Evolutionary conservation across 2,797 vertebrate genomes (phyloP).

Genomic region (Arnoldichthys spilopterus): DNA sequence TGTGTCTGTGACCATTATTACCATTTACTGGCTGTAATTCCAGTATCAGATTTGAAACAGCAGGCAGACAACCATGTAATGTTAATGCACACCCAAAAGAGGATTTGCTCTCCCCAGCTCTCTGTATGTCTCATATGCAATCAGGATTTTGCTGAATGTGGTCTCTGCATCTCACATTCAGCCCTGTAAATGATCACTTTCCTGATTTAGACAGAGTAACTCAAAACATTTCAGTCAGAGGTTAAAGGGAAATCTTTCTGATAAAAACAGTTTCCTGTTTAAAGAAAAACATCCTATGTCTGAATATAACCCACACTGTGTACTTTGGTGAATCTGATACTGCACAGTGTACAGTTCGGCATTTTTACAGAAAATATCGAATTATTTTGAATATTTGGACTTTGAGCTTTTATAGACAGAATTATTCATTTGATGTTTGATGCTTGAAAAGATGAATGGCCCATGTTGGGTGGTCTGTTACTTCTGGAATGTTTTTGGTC

Average conservation of each 20-base stretch:
- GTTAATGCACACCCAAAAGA: no score
- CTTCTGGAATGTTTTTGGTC: background rate
- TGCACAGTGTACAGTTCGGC: background rate
- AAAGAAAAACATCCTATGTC: slow-evolving; percentile 29
- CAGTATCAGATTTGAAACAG: no score
- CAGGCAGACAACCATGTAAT: no score
- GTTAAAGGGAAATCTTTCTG: slow-evolving; percentile 47
- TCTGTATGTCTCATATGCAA: slow-evolving; percentile 31
- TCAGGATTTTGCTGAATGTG: slow-evolving; percentile 34
- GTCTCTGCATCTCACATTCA: slow-evolving; percentile 10
- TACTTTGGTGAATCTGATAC: slow-evolving; percentile 19
- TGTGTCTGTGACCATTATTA: no score
- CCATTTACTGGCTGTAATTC: no score
- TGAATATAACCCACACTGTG: background rate
- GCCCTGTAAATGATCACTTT: slow-evolving; percentile 39
- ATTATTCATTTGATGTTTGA: background rate
- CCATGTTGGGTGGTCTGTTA: slow-evolving; percentile 11
- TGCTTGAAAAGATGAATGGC: background rate
- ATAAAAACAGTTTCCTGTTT: slow-evolving; percentile 44
- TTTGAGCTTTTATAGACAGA: background rate
- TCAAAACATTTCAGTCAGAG: slow-evolving; percentile 35
- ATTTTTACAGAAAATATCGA: background rate
- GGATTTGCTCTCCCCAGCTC: no score
- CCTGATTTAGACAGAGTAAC: slow-evolving; percentile 35
- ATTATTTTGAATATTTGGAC: background rate